Conservation (phyloP, 2,888 invertebrate species). For the Cephus runcator region DNA sequence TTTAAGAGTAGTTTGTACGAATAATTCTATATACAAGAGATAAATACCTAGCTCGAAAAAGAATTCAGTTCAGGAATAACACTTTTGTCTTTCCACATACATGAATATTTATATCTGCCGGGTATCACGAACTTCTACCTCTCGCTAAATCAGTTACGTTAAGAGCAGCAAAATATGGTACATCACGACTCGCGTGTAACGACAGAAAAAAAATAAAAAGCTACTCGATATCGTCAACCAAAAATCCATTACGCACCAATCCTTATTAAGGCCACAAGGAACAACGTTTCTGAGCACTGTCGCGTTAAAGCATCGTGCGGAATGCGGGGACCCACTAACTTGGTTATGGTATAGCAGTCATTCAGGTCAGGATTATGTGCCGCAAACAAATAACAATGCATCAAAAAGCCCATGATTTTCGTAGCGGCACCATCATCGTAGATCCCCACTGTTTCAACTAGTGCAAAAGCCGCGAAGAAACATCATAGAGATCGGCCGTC, state of each 20-base stretch:
- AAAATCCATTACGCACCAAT: not conserved
- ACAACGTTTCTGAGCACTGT: not conserved
- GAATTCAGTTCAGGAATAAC: too few species aligned
- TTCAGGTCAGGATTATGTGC: slow-evolving; percentile 16
- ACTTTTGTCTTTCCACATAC: too few species aligned
- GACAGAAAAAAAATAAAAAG: not conserved
- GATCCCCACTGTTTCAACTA: not conserved
- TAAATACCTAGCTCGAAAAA: too few species aligned
- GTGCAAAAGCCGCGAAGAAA: not conserved
- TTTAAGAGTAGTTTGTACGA: too few species aligned
- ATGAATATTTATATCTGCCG: not conserved
- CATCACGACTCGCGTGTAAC: not conserved
- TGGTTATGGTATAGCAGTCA: slow-evolving; percentile 14
- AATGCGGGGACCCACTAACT: slow-evolving; percentile 21
- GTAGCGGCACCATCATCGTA: not conserved
- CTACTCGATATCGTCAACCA: not conserved
- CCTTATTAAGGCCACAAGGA: not conserved
- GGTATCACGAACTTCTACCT: not conserved
- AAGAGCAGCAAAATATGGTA: not conserved
- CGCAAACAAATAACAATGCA: slow-evolving; percentile 7
- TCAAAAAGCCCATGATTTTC: not conserved
- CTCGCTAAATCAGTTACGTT: not conserved
- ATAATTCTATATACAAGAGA: too few species aligned
- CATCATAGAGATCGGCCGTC: too few species aligned
- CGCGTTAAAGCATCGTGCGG: not conserved